Conservation (phyloP, 1,140 invertebrate genomes). For the Trialeurodes vaporariorum region DNA sequence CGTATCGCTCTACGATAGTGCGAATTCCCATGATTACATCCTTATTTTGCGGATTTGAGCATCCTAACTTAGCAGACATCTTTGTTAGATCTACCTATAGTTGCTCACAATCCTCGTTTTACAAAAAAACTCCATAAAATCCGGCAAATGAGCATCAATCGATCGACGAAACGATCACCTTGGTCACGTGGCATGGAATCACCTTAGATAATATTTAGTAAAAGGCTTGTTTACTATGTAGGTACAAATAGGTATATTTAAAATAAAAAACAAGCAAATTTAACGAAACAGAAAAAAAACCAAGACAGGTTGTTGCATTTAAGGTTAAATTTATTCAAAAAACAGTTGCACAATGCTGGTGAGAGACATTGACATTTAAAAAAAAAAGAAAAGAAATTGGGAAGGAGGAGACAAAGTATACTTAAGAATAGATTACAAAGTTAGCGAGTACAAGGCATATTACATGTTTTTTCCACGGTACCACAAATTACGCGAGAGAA, state of each 20-base stretch:
- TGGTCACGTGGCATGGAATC: too few relatives aligned
- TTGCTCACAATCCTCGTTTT: too few relatives aligned
- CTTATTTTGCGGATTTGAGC: too few relatives aligned
- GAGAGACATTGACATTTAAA: too few relatives aligned
- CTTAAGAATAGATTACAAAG: background rate
- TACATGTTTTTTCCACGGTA: background rate
- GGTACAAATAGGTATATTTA: background rate
- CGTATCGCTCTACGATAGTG: too few relatives aligned
- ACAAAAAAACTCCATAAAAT: too few relatives aligned
- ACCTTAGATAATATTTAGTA: background rate
- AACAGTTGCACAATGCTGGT: background rate
- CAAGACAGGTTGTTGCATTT: background rate
- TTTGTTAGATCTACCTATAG: too few relatives aligned
- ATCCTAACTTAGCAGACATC: too few relatives aligned
- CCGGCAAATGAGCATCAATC: too few relatives aligned
- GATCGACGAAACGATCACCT: too few relatives aligned
- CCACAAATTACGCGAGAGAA: background rate
- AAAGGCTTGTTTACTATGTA: background rate
- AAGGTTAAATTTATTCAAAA: background rate
- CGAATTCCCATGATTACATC: too few relatives aligned
- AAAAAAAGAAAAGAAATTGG: too few relatives aligned
- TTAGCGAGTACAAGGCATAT: background rate
- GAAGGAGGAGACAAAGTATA: background rate
- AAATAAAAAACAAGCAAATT: background rate
- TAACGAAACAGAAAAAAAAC: background rate